Base-by-base conservation (phyloP, 2,797 vertebrate species). In the Bucorvus abyssinicus region DNA sequence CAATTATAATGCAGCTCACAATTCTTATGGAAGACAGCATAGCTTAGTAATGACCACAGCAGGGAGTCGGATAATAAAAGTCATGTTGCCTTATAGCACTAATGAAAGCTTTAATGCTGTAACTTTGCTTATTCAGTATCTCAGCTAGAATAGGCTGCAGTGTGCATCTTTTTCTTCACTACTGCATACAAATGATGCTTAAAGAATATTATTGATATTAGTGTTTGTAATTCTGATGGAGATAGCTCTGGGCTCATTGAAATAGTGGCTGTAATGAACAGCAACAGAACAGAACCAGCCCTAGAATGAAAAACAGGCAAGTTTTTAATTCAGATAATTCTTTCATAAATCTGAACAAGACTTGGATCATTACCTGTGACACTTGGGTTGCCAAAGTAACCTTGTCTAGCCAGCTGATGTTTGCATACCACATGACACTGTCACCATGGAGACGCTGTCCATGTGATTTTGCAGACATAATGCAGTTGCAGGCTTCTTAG, bases 311-410 rank as follows among this genome's bases (percentile, higher is more conserved):
- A 91, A 94, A 85, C 0, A 2, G 40, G 7, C 74, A 60, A 49
- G 56, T 75, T 94, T 93, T 93, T 75, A 75, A 84, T 78, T 93
- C 81, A 69, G 61, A 78, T 78, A 84, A 83, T 95, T 75, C 87
- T 63, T 81, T 69, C 74, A 87, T 84, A 81, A 79, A 61, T 69
- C 67, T 29, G 59, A 59, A n/a, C 69, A 60, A 89, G 84, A 93
- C 94, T 70, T 69, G 95, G 61, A 68, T 94, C 83, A 56, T 93
- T 96, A 90, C 86, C 94, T 96, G 70, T 84, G 79, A 59, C 65
- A 38, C 52, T 87, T 38, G 52, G 49, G 95, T 92, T 95, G 75
- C 96, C 94, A 79, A 40, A 88, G 93, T 93, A 96, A 96, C 94
- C 75, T 71, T 50, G 92, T 27, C 56, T 92, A 77, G 85, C 83